Percentiles rank a stretch among this genome's conserved stretches.
phyloP scores from a whole-genome alignment of 1,140 invertebrate species.

The Ceratosolen fusciceps region DNA sequence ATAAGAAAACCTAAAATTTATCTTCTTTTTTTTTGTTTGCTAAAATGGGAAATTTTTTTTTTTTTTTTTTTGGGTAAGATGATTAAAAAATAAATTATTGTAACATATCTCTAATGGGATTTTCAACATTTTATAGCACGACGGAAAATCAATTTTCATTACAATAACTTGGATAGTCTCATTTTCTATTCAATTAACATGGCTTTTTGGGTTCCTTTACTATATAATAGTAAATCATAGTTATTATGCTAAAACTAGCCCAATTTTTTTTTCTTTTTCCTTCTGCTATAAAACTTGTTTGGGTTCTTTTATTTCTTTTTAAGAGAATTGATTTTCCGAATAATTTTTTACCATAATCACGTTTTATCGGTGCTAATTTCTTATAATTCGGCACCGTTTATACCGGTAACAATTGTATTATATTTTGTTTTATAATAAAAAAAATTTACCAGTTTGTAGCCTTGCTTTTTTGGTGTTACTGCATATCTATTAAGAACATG shows the following conservation, averaged over 20 bases:
- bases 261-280: conserved; percentile 45
- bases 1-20: conserved; percentile 37
- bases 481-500: conserved; percentile 10
- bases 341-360: conserved; percentile 50
- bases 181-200: neutral
- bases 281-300: conserved; percentile 39
- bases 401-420: conserved; percentile 65
- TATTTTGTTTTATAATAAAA: conserved; percentile 69
- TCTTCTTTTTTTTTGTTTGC: conserved; percentile 26
- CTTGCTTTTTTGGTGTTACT: conserved; percentile 52
- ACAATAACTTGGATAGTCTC: neutral
- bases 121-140: conserved; percentile 35
- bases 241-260: conserved; percentile 31
- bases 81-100: conserved; percentile 24
- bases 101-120: conserved; percentile 21
- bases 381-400: conserved; percentile 49
- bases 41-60: conserved; percentile 22
- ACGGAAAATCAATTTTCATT: conserved; percentile 45
- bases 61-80: conserved; percentile 21
- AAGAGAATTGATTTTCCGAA: conserved; percentile 44
- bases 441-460: conserved; percentile 64
- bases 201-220: conserved; percentile 3
- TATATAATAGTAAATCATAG: conserved; percentile 44
- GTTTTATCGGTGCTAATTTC: conserved; percentile 54
- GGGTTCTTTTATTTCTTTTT: conserved; percentile 44